A percentile compares a stretch with the other conserved stretches of the same genome.
These are phyloP conservation scores for Caenorhabditis virilis DNA, from an alignment of 2,888 invertebrate species.

Conservation along the genomic window DNA sequence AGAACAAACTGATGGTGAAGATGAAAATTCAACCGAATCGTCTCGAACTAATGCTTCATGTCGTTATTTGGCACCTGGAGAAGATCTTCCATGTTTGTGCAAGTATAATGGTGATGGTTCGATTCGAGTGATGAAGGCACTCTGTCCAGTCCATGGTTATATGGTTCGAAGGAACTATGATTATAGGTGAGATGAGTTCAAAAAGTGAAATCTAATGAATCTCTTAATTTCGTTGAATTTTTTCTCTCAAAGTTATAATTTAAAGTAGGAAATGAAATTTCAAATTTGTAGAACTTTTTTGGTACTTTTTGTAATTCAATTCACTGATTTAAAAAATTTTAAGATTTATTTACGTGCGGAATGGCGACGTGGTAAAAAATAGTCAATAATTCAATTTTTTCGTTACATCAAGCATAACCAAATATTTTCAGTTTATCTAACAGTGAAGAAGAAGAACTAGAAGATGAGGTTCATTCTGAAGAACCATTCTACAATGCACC, in stretches of 20 bases:
- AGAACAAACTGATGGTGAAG: conserved; percentile 34
- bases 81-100: conserved; percentile 66
- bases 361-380: too few relatives aligned
- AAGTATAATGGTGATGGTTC: conserved; percentile 59
- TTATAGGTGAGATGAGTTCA: conserved; percentile 38
- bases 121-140: conserved; percentile 56
- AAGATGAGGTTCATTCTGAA: conserved; percentile 50
- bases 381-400: background rate
- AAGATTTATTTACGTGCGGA: too few relatives aligned
- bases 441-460: conserved; percentile 48
- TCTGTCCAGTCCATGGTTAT: conserved; percentile 68
- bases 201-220: too few relatives aligned
- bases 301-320: too few relatives aligned
- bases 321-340: too few relatives aligned
- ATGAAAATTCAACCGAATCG: conserved; percentile 25
- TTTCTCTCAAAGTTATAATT: too few relatives aligned
- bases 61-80: conserved; percentile 62
- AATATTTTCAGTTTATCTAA: conserved; percentile 42
- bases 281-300: too few relatives aligned
- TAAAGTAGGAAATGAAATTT: too few relatives aligned
- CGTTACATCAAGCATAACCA: background rate
- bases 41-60: conserved; percentile 43
- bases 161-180: conserved; percentile 59
- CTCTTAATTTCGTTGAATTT: too few relatives aligned
- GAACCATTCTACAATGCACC: conserved; percentile 51